Percentiles rank a stretch among this genome's conserved stretches.
Conservation (phyloP, 2,113 vertebrate genomes). For the Pycnonotus jocosus region DNA sequence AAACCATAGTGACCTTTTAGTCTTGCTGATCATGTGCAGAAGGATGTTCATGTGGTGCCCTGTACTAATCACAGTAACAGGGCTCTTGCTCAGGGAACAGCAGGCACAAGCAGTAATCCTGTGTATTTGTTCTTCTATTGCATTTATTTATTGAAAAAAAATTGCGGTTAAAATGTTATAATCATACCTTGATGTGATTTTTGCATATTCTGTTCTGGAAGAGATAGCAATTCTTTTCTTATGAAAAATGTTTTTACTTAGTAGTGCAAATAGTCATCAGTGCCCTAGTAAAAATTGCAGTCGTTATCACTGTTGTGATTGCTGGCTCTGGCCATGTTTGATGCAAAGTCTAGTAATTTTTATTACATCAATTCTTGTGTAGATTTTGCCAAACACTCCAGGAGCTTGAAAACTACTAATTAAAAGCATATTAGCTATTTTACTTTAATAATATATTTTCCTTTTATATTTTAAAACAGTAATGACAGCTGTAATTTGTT, state of each 20-base stretch:
- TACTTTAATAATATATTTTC: neutral
- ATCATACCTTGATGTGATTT: neutral
- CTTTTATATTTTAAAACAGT: neutral
- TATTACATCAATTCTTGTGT: neutral
- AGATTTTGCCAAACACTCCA: neutral
- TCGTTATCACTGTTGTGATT: neutral
- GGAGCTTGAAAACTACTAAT: neutral
- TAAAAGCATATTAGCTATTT: neutral
- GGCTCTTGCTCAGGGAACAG: constrained; percentile 52
- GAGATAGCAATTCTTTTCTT: neutral
- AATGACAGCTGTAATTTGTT: neutral
- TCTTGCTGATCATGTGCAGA: constrained; percentile 68
- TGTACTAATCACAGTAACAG: constrained; percentile 68
- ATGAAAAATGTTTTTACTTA: neutral
- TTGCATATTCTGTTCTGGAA: neutral
- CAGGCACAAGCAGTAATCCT: constrained; percentile 44
- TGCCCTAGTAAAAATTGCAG: neutral
- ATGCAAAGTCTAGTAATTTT: neutral
- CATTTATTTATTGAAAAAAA: neutral
- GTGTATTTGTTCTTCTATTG: constrained; percentile 56
- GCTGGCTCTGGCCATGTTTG: neutral
- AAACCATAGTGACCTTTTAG: constrained; percentile 79
- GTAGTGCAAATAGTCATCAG: neutral
- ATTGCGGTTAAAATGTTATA: neutral
- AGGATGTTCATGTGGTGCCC: constrained; percentile 77